These are phyloP conservation scores for Scyliorhinus canicula DNA, from an alignment of 2,797 vertebrate species.

Conservation along the genomic window DNA sequence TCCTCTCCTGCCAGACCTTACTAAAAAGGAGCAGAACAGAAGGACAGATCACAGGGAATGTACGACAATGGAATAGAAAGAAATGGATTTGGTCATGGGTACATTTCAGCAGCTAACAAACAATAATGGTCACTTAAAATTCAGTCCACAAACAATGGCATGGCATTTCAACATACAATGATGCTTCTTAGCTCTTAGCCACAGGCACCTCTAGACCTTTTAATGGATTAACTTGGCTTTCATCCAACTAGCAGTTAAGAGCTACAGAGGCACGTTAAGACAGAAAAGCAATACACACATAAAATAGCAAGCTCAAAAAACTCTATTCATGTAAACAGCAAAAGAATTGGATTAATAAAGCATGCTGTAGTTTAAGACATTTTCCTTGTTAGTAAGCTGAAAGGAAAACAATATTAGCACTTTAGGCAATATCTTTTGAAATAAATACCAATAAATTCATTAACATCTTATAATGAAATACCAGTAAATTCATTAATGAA, in stretches of 20 bases:
- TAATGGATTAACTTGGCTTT: neutral
- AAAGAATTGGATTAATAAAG: neutral
- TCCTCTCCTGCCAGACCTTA: slow-evolving; percentile 76
- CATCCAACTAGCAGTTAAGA: slow-evolving; percentile 10
- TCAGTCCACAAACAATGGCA: slow-evolving; percentile 46
- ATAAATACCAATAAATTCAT: neutral
- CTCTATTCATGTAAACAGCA: neutral
- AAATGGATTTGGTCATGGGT: slow-evolving; percentile 49
- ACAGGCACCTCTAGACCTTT: neutral
- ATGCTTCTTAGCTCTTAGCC: neutral
- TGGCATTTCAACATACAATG: neutral
- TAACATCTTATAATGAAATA: neutral
- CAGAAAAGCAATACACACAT: slow-evolving; percentile 17
- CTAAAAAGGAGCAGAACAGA: slow-evolving; percentile 72
- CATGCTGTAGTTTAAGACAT: neutral
- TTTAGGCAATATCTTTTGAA: neutral
- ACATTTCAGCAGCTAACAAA: slow-evolving; percentile 40
- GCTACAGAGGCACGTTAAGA: slow-evolving; percentile 18
- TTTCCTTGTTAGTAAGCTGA: neutral
- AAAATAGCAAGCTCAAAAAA: slow-evolving; percentile 23
- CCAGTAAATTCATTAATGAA: neutral
- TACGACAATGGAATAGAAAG: slow-evolving; percentile 53
- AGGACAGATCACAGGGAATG: slow-evolving; percentile 63
- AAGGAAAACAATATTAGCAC: neutral
- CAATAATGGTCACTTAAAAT: slow-evolving; percentile 42